These are phyloP conservation scores for Heliconius hermathena DNA, from an alignment of 1,140 invertebrate genomes.

Conservation along the genomic window DNA sequence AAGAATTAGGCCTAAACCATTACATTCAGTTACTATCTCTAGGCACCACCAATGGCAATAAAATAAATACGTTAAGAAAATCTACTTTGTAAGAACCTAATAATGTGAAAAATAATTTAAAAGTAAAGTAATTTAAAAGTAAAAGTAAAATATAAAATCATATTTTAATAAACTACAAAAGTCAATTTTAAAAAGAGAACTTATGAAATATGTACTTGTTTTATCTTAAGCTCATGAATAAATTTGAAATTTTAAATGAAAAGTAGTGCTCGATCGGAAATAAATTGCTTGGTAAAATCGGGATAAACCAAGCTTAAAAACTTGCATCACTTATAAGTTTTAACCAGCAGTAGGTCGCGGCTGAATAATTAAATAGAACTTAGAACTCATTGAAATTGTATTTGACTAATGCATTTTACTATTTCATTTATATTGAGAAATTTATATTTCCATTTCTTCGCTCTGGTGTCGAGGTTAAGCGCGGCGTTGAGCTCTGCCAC, in stretches of 20 bases:
- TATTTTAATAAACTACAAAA: background rate
- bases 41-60: no score
- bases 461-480: no score
- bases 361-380: background rate
- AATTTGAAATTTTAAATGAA: slow-evolving; percentile 6
- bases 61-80: no score
- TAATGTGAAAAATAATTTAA: no score
- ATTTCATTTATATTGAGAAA: background rate
- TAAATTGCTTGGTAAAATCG: slow-evolving; percentile 21
- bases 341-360: background rate
- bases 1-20: no score
- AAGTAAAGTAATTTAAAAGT: no score
- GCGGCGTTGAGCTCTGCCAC: no score
- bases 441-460: no score
- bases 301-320: slow-evolving; percentile 24
- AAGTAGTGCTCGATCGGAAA: slow-evolving; percentile 17
- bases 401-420: background rate
- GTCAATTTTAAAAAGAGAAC: background rate
- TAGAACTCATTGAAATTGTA: background rate
- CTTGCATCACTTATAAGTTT: slow-evolving; percentile 4
- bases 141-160: background rate
- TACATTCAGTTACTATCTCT: no score
- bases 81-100: no score
- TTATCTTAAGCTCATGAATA: slow-evolving; percentile 8
- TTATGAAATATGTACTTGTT: background rate